Evolutionary conservation across 2,888 invertebrate species (phyloP).

Genomic region (Heliconius ismenius): DNA sequence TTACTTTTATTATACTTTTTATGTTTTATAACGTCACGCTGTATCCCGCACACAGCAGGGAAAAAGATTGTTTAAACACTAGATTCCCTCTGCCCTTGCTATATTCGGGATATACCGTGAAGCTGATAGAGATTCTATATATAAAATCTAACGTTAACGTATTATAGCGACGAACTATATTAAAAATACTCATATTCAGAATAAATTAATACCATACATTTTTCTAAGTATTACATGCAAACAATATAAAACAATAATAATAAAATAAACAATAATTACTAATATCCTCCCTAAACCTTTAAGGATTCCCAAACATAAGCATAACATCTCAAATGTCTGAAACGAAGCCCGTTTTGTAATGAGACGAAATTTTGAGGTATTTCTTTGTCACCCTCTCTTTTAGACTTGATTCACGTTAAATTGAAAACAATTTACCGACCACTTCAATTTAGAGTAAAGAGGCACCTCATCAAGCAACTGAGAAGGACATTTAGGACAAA

Average conservation of each 20-base stretch:
- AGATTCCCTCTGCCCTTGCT: too few relatives aligned
- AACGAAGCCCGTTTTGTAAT: slow-evolving; percentile 36
- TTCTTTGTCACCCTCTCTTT: slow-evolving; percentile 44
- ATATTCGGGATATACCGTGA: too few relatives aligned
- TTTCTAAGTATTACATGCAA: background rate
- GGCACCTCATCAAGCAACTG: slow-evolving; percentile 70
- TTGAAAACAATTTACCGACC: slow-evolving; percentile 57
- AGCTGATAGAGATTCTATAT: too few relatives aligned
- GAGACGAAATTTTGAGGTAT: slow-evolving; percentile 39
- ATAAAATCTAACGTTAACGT: too few relatives aligned
- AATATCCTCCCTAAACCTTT: background rate
- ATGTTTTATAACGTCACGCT: too few relatives aligned
- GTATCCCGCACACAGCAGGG: too few relatives aligned
- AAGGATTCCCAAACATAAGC: slow-evolving; percentile 32
- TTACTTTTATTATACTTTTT: too few relatives aligned
- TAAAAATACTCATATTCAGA: too few relatives aligned
- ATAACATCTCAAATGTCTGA: slow-evolving; percentile 36
- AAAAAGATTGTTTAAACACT: too few relatives aligned
- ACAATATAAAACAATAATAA: background rate
- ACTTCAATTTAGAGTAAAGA: slow-evolving; percentile 77
- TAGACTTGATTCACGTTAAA: slow-evolving; percentile 48
- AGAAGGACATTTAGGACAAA: slow-evolving; percentile 70
- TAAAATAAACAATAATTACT: background rate
- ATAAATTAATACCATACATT: background rate
- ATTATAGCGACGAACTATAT: too few relatives aligned